These are phyloP conservation scores for Gracilinanus agilis DNA, from an alignment of 2,113 vertebrate genomes.

Conservation along the genomic window DNA sequence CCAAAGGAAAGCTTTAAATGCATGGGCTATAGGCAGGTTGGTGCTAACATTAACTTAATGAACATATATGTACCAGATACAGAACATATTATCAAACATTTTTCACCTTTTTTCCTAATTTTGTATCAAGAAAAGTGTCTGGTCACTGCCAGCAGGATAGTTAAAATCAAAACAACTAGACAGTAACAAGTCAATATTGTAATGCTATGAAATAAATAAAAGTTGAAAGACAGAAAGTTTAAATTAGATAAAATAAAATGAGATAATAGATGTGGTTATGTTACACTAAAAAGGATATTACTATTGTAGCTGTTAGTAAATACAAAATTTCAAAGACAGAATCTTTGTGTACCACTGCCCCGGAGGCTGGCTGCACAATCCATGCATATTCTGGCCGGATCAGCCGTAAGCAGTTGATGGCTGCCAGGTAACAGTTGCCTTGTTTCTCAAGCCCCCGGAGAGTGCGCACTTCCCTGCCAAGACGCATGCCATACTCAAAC, in stretches of 20 bases:
- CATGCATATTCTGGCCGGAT: slow-evolving; percentile 96
- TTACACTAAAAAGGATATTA: neutral
- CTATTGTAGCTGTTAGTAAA: neutral
- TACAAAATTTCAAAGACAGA: neutral
- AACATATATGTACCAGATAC: slow-evolving; percentile 22
- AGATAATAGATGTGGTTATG: slow-evolving; percentile 33
- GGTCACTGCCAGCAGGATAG: neutral
- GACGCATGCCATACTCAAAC: slow-evolving; percentile 96
- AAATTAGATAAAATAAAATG: slow-evolving; percentile 38
- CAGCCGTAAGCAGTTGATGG: slow-evolving; percentile 94
- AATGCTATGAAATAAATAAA: slow-evolving; percentile 16
- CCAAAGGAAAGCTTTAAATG: neutral
- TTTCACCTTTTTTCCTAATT: neutral
- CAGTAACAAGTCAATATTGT: neutral
- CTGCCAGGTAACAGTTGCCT: slow-evolving; percentile 94
- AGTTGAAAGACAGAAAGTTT: slow-evolving; percentile 16
- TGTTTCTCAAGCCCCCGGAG: slow-evolving; percentile 94
- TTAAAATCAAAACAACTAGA: neutral
- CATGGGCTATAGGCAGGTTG: neutral
- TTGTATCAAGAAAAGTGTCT: slow-evolving; percentile 1
- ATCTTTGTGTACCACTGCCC: slow-evolving; percentile 86
- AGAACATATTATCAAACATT: neutral
- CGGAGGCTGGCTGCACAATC: slow-evolving; percentile 93
- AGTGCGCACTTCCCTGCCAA: slow-evolving; percentile 94
- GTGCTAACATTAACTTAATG: neutral